A percentile compares a stretch with the other conserved stretches of the same genome.
Conservation (phyloP, 2,797 vertebrate genomes). For the Nannoperca australis region DNA sequence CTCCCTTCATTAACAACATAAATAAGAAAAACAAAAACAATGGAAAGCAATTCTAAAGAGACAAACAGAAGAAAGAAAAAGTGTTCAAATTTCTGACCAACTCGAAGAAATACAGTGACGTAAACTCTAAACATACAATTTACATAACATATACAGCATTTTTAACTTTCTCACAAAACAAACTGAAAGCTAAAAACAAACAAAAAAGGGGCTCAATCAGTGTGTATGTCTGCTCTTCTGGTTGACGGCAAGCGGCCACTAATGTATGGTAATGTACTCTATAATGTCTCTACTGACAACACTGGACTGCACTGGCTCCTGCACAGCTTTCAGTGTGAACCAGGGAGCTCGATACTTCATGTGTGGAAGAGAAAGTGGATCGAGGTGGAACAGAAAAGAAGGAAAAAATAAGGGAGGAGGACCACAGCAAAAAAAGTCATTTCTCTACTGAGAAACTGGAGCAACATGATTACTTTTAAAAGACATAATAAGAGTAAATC, state of each 20-base stretch:
- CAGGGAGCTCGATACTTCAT: background rate
- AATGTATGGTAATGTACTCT: background rate
- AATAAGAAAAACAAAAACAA: slow-evolving; percentile 55
- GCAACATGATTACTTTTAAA: background rate
- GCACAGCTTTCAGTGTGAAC: background rate
- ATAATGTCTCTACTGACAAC: background rate
- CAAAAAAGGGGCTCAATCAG: slow-evolving; percentile 30
- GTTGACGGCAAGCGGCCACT: background rate
- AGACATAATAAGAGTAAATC: background rate
- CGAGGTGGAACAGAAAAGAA: background rate
- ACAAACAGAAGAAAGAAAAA: slow-evolving; percentile 18
- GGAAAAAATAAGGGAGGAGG: slow-evolving; percentile 3
- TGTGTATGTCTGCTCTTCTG: slow-evolving; percentile 18
- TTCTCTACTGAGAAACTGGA: background rate
- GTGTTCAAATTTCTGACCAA: slow-evolving; percentile 10
- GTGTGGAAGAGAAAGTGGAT: background rate
- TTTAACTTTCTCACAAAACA: slow-evolving; percentile 58
- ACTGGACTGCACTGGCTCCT: slow-evolving; percentile 13
- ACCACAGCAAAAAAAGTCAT: background rate
- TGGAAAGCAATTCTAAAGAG: slow-evolving; percentile 50
- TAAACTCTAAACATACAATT: slow-evolving; percentile 62
- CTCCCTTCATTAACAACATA: slow-evolving; percentile 62
- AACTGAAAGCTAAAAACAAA: slow-evolving; percentile 53
- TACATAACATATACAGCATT: slow-evolving; percentile 62
- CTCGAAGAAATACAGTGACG: slow-evolving; percentile 35